A percentile compares a stretch with the other conserved stretches of the same genome.
Evolutionary conservation across 2,797 vertebrate genomes (phyloP).

Genomic region (Anolis apletophallus): DNA sequence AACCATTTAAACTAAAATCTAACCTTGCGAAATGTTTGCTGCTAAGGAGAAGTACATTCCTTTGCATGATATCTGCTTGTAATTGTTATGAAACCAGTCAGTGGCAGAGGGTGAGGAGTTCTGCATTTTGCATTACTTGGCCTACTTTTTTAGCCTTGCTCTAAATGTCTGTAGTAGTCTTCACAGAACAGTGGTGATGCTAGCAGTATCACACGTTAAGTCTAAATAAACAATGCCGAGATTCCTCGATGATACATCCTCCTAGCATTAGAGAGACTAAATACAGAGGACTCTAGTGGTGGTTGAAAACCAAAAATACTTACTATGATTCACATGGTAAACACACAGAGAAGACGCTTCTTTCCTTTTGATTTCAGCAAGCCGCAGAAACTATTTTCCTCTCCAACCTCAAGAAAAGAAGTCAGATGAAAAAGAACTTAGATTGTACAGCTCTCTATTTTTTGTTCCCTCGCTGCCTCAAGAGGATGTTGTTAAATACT

Average conservation of each 20-base stretch:
- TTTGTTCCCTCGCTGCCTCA: not conserved
- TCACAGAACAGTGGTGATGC: constrained; percentile 26
- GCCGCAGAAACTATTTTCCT: constrained; percentile 59
- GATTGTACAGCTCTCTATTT: not conserved
- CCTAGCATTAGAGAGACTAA: constrained; percentile 28
- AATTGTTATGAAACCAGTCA: constrained; percentile 25
- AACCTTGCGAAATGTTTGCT: not conserved
- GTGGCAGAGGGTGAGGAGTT: constrained; percentile 16
- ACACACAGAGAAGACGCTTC: constrained; percentile 51
- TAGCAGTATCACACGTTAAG: constrained; percentile 19
- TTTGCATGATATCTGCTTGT: constrained; percentile 9
- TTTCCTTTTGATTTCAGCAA: constrained; percentile 48
- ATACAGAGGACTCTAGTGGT: constrained; percentile 50
- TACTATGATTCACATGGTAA: constrained; percentile 55
- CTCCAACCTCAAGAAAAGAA: not conserved
- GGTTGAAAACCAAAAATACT: constrained; percentile 57
- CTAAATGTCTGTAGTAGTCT: constrained; percentile 28
- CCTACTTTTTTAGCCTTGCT: constrained; percentile 29
- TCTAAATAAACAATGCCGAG: constrained; percentile 62
- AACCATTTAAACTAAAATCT: not conserved
- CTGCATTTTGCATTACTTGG: constrained; percentile 41
- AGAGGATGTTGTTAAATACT: constrained; percentile 19
- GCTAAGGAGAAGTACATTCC: constrained; percentile 4
- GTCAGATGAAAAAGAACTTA: constrained; percentile 14
- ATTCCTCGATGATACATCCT: constrained; percentile 49